Conservation (phyloP, 2,888 invertebrate genomes). For the Lepeophtheirus nordmannii region DNA sequence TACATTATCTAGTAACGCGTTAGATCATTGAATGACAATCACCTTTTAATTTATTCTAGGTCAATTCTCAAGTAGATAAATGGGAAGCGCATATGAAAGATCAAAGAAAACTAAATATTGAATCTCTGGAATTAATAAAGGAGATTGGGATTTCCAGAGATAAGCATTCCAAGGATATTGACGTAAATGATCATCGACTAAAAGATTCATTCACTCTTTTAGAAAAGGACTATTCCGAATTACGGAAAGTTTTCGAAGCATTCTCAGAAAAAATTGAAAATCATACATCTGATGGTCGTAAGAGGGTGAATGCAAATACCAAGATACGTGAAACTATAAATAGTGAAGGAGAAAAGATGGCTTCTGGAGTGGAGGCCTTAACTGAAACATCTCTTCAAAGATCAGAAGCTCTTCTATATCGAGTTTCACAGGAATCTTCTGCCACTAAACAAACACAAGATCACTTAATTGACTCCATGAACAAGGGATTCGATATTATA, state of each 20-base stretch:
- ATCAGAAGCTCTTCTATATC: background rate
- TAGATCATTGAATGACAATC: background rate
- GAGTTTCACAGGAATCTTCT: background rate
- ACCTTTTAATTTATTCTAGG: background rate
- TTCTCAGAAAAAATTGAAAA: background rate
- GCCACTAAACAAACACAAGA: background rate
- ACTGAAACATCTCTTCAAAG: background rate
- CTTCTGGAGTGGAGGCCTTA: background rate
- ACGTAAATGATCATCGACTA: background rate
- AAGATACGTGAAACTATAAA: background rate
- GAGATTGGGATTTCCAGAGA: background rate
- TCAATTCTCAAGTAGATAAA: background rate
- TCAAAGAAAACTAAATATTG: background rate
- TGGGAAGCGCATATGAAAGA: background rate
- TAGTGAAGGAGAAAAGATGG: background rate
- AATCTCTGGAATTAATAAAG: background rate
- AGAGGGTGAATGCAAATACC: background rate
- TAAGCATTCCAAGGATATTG: background rate
- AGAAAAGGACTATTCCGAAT: background rate
- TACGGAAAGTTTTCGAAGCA: background rate
- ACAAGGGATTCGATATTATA: background rate
- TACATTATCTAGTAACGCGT: background rate
- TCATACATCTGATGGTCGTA: background rate
- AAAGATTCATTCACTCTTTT: background rate
- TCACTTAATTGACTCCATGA: background rate